Conservation (phyloP, 2,113 vertebrate genomes). For the Oryzias javanicus region DNA sequence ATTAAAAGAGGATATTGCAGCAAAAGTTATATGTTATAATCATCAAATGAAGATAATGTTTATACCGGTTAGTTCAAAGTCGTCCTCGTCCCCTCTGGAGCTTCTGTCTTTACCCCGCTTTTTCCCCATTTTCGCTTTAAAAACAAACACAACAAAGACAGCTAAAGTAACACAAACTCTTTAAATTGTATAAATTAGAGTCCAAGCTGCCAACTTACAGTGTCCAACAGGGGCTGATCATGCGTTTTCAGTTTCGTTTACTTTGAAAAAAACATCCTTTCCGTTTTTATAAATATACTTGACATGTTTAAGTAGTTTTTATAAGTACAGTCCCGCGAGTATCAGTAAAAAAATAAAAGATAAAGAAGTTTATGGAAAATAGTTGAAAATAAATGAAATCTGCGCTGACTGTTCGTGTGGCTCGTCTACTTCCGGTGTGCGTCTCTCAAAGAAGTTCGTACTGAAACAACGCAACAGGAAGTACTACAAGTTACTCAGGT, state of each 20-base stretch:
- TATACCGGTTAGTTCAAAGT: slow-evolving; percentile 67
- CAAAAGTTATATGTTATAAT: too few species aligned
- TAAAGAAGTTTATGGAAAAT: too few species aligned
- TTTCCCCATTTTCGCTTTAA: slow-evolving; percentile 73
- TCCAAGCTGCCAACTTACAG: slow-evolving; percentile 36
- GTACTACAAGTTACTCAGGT: too few species aligned
- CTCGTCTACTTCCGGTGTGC: slow-evolving; percentile 45
- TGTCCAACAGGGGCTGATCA: slow-evolving; percentile 7
- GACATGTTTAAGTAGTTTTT: too few species aligned
- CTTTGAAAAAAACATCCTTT: slow-evolving; percentile 1
- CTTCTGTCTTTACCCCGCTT: slow-evolving; percentile 67
- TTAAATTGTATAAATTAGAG: not conserved
- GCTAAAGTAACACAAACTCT: not conserved
- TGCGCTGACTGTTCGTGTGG: slow-evolving; percentile 14
- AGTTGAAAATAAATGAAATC: not conserved
- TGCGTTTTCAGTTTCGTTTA: slow-evolving; percentile 34
- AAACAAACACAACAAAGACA: not conserved
- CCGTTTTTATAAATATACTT: too few species aligned
- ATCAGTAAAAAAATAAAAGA: too few species aligned
- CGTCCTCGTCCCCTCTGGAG: slow-evolving; percentile 55
- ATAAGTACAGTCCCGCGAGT: too few species aligned
- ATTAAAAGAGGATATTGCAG: too few species aligned
- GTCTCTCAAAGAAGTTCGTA: slow-evolving; percentile 35
- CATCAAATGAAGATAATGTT: not conserved
- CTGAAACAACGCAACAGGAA: slow-evolving; percentile 24